Conservation (phyloP, 2,888 invertebrate genomes). For the Lycophotia porphyrea region DNA sequence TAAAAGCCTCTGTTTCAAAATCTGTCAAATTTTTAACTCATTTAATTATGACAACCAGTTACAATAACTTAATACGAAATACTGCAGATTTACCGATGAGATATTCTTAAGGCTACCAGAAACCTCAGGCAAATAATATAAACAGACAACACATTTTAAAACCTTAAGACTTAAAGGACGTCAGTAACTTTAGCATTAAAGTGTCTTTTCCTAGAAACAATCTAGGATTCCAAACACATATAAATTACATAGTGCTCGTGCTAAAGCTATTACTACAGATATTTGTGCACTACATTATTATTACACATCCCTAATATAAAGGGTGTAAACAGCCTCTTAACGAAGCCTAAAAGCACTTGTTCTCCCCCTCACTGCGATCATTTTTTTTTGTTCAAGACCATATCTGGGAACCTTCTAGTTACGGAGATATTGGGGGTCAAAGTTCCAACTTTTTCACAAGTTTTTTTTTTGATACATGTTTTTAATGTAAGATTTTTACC, state of each 20-base stretch:
- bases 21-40: neutral
- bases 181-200: neutral
- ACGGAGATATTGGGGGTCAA: too few relatives aligned
- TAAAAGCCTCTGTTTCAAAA: neutral
- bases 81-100: neutral
- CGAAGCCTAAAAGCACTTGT: too few relatives aligned
- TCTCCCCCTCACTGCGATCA: too few relatives aligned
- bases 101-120: neutral
- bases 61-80: neutral
- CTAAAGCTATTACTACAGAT: constrained; percentile 25
- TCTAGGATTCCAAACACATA: neutral
- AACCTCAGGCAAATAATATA: too few relatives aligned
- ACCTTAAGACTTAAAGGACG: neutral
- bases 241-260: constrained; percentile 3
- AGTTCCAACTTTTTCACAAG: too few relatives aligned
- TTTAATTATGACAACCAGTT: neutral
- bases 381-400: too few relatives aligned
- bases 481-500: too few relatives aligned
- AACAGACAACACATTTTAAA: constrained; percentile 7
- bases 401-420: too few relatives aligned
- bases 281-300: constrained; percentile 5
- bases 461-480: too few relatives aligned
- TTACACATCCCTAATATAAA: constrained; percentile 12
- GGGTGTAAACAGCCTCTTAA: too few relatives aligned
- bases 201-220: neutral